Evolutionary conservation across 1,140 invertebrate species (phyloP).

Genomic region (Conus ventricosus): DNA sequence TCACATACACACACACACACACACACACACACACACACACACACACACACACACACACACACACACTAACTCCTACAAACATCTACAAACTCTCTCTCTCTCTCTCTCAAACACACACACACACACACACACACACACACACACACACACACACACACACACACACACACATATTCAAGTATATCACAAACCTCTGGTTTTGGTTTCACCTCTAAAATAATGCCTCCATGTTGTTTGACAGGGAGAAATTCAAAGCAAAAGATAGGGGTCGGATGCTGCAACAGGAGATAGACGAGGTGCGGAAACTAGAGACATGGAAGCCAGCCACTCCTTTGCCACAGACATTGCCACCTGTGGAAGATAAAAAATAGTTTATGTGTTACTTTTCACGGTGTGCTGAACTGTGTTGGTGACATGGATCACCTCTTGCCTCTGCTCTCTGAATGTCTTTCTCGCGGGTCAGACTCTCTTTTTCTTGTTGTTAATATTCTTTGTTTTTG

Average conservation of each 20-base stretch:
- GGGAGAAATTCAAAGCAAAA: slow-evolving; percentile 21
- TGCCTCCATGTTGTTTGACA: not conserved
- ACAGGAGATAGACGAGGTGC: slow-evolving; percentile 48
- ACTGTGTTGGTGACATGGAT: not conserved
- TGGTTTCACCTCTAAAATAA: not conserved
- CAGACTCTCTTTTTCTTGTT: too few relatives aligned
- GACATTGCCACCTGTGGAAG: slow-evolving; percentile 40
- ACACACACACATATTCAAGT: not conserved
- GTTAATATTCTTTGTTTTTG: too few relatives aligned
- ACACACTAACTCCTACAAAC: not conserved
- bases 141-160: not conserved
- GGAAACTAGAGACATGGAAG: slow-evolving; percentile 49
- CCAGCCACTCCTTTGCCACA: slow-evolving; percentile 49
- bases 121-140: not conserved
- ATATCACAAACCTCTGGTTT: not conserved
- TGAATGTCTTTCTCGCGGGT: too few relatives aligned
- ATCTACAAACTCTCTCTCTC: not conserved
- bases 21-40: not conserved
- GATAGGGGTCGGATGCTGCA: slow-evolving; percentile 43
- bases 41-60: not conserved
- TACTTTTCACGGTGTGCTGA: not conserved
- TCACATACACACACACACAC: not conserved
- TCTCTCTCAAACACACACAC: not conserved
- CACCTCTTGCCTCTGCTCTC: too few relatives aligned
- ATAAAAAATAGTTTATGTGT: slow-evolving; percentile 26